Evolutionary conservation across 2,113 vertebrate genomes (phyloP), one percentile per base, ranked within the genome.

Genomic region (Illadopsis cleaveri): DNA sequence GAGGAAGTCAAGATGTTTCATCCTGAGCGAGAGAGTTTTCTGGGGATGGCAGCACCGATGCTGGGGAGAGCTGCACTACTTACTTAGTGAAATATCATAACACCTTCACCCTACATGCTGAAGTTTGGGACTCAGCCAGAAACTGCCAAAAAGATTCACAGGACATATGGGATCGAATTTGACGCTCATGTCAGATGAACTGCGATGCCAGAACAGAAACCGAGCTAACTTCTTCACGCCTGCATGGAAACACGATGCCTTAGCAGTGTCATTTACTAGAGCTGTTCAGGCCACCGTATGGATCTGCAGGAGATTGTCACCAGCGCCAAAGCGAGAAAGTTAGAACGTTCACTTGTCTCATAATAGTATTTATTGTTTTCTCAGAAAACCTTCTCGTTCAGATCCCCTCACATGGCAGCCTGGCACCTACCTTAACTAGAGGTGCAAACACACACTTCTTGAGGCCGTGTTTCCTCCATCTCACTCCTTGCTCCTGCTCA

Each of bases 71-170:
- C 87, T 91, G 87, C 82, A 80, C 88, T 48, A 13, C 93, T 94
- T 71, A 30, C 83, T 95, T 66, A 91, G 93, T 62, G 87, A 89
- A 76, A 77, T 97, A 88, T 61, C 87, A 69, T 66, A 82, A 92
- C 93, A 96, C 92, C 87, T 94, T 96, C 95, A 86, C 94, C 95
- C 94, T 82, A 87, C 93, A 90, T 87, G 85, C 93, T 96, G 88
- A 91, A 97, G 78, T 95, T 75, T 96, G 96, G 92, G 94, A 73
- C 11, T 38, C n/a, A 69, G 94, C 94, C 96, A 97, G 91, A 78
- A 96, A 44, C 95, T 96, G 96, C 95, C 95, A 94, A n/a, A 93
- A 82, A 93, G 80, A 96, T 97, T 97, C 95, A 94, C 95, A 95
- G 93, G 90, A 85, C 94, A 96, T 93, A 94, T 96, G 94, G 95